These are phyloP conservation scores for Hiodon alosoides DNA, from an alignment of 2,113 vertebrate genomes.

Conservation along the genomic window DNA sequence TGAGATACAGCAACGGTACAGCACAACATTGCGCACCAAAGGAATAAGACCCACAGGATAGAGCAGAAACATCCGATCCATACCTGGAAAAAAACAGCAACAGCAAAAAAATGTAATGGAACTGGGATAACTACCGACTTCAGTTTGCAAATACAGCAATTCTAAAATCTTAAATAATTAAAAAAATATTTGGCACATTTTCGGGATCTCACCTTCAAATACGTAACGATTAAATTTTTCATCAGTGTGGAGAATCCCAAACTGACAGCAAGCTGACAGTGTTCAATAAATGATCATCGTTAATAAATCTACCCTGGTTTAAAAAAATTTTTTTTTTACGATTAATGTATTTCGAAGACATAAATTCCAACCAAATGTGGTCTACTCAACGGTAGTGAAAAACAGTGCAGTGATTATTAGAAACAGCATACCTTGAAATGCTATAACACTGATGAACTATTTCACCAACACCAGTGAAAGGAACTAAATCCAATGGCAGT, in stretches of 20 bases:
- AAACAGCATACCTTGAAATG: no score
- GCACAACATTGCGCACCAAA: background rate
- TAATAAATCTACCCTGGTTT: background rate
- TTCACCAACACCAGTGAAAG: background rate
- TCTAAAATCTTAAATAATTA: background rate
- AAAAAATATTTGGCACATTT: background rate
- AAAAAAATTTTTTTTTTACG: no score
- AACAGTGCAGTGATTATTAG: background rate
- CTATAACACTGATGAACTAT: background rate
- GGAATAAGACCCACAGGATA: background rate
- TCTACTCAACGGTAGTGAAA: background rate
- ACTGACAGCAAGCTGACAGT: background rate
- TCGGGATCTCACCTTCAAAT: background rate
- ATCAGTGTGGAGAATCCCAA: background rate
- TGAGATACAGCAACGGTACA: background rate
- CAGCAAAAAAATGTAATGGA: background rate
- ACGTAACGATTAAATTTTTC: background rate
- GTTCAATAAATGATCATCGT: background rate
- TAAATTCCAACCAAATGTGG: background rate
- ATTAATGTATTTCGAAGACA: background rate
- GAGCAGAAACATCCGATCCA: background rate
- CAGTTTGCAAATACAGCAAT: constrained; percentile 1
- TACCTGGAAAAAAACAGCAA: background rate
- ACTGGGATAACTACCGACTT: background rate
- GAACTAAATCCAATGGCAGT: background rate